Conservation (phyloP, 1,140 invertebrate species). For the Micrasema minimum region DNA sequence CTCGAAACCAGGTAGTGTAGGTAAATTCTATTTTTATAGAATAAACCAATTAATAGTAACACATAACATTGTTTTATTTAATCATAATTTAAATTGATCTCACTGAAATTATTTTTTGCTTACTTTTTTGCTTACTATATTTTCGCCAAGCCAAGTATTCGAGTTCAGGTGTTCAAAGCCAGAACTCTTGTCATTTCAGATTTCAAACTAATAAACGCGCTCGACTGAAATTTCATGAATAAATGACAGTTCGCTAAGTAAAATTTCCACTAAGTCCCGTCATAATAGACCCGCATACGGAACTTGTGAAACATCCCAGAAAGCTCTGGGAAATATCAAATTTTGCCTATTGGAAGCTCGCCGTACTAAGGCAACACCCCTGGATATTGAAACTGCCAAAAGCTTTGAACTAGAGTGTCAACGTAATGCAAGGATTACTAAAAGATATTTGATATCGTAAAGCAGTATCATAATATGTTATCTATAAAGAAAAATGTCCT, state of each 20-base stretch:
- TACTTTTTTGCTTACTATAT: no score
- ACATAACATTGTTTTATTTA: no score
- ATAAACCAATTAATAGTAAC: no score
- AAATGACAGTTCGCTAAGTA: conserved; percentile 7
- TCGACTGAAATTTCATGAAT: not conserved
- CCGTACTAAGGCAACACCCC: not conserved
- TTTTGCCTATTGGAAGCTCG: conserved; percentile 6
- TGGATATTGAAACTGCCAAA: conserved; percentile 11
- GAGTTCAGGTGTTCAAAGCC: no score
- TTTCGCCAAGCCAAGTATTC: no score
- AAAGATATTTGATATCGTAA: conserved; percentile 23
- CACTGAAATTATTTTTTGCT: no score
- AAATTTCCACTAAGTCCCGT: conserved; percentile 16
- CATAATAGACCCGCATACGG: conserved; percentile 6
- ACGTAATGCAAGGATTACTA: not conserved
- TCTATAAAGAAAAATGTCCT: conserved; percentile 15
- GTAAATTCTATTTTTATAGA: no score
- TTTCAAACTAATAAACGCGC: conserved; percentile 2
- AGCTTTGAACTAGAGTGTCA: not conserved
- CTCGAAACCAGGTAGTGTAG: no score
- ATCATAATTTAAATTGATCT: no score
- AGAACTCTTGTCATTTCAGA: no score
- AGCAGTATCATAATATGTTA: not conserved
- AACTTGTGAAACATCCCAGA: conserved; percentile 13
- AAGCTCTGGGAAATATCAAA: conserved; percentile 19